Percentiles rank a stretch among this genome's conserved stretches.
Conservation (phyloP, 2,888 invertebrate genomes). For the Rhyacophila evoluta region DNA sequence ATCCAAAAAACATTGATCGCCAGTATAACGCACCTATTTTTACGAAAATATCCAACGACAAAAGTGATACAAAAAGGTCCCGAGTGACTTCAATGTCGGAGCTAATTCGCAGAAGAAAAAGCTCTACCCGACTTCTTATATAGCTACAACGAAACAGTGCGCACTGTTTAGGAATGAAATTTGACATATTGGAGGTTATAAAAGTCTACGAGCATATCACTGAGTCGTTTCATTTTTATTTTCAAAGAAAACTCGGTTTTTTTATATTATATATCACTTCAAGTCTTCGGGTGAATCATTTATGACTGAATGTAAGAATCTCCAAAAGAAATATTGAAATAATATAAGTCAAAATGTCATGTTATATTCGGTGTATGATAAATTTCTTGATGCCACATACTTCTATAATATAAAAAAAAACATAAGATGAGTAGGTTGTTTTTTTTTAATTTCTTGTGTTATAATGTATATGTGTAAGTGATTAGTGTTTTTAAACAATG, state of each 20-base stretch:
- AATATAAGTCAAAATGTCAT: neutral
- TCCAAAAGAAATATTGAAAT: neutral
- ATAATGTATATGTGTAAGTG: too few species aligned
- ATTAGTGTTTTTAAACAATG: too few species aligned
- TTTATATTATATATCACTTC: neutral
- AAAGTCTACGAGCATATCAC: slow-evolving; percentile 13
- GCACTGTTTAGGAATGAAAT: neutral
- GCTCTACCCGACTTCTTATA: neutral
- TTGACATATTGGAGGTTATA: slow-evolving; percentile 14
- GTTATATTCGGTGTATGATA: neutral
- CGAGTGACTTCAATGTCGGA: neutral
- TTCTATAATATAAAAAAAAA: neutral
- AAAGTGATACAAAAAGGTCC: neutral
- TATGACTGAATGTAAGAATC: slow-evolving; percentile 5
- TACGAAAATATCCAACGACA: neutral
- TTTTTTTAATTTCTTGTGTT: too few species aligned
- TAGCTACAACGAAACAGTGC: neutral
- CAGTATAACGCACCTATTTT: neutral
- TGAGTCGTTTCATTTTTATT: neutral
- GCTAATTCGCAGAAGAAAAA: neutral
- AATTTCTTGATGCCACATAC: neutral
- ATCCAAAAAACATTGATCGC: neutral
- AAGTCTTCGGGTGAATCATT: neutral
- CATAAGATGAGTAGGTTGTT: too few species aligned
- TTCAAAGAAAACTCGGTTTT: neutral